Evolutionary conservation across 2,113 vertebrate genomes (phyloP).

Genomic region (human): GRCh38 chr7:48877501-48878000

Average conservation of each 20-base stretch:
- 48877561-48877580: not conserved
- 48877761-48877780: too few species aligned
- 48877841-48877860: too few species aligned
- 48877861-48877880: not conserved
- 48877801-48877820: not conserved
- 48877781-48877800: not conserved
- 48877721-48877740: not conserved
- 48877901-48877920: not conserved
- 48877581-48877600: not conserved
- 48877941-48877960: rapidly evolving
- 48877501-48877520: too few species aligned
- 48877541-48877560: rapidly evolving
- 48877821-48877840: not conserved
- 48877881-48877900: not conserved
- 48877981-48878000: rapidly evolving
- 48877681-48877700: not conserved
- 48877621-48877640: not conserved
- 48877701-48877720: not conserved
- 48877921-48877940: not conserved
- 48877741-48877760: not conserved
- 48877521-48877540: not conserved
- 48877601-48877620: rapidly evolving
- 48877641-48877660: rapidly evolving
- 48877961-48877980: not conserved
- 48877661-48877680: not conserved